Base-by-base conservation (phyloP, 2,888 invertebrate genomes). In the Rhogogaster chlorosoma region DNA sequence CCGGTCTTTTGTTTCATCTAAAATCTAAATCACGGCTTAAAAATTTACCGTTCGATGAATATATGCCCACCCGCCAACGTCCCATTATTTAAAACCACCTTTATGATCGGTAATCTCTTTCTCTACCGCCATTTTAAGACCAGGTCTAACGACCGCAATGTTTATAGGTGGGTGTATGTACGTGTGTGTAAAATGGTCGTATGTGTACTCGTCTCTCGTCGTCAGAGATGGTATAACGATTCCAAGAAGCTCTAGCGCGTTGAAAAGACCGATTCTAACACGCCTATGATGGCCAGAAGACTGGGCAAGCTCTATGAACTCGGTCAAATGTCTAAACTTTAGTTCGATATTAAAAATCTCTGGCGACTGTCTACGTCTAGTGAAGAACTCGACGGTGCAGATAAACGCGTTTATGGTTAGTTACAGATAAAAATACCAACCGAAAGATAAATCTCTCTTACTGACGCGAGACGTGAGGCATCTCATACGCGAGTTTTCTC, bases 61-160 rank as follows among this genome's bases (percentile, higher is more conserved):
- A 45, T 15, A 61, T 29, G 53, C 9, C 67, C 67, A 67, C 15
- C 67, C 67, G 26, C 49, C 29, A 77, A 53, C 49, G 49, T 49
- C n/a, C 77, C 53, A 53, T 77, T 53, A 53, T 49, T 29, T 32
- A 18, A 45, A 29, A 77, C 29, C 29, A 18, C 26, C 32, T 67
- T 67, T 67, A 67, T 67, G 67, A 67, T 67, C 67, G 67, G 32
- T 67, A 32, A 67, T 32, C 67, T 67, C 67, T 67, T 67, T 67
- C 67, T 67, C 67, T 67, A 67, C 32, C 67, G 67, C 32, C 67
- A 67, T 67, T 67, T 18, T 26, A 67, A 67, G 18, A 29, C 67
- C 29, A 4, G 32, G 6, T 67, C 6, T 32, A 32, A 67, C 67
- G 67, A 67, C 67, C 67, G 18, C 67, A 67, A 67, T 29, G 12